A percentile compares a stretch with the other conserved stretches of the same genome.
phyloP scores from a whole-genome alignment of 2,113 vertebrate species.

The Asarcornis scutulata region DNA sequence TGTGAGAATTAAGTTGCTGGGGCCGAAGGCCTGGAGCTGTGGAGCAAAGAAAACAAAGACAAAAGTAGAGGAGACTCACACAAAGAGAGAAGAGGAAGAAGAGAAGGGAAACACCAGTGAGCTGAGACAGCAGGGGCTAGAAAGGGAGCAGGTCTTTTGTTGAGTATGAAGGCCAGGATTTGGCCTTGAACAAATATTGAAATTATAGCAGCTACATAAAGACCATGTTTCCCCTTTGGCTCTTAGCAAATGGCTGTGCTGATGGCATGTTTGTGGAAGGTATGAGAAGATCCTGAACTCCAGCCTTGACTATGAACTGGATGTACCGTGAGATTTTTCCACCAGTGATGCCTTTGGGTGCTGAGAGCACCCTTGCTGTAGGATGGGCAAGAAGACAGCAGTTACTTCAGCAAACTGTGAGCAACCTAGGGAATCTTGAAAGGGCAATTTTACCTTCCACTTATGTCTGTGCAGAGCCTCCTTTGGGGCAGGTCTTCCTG shows the following conservation, averaged over 20 bases:
- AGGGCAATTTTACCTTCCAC: background rate
- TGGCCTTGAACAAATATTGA: background rate
- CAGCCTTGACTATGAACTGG: background rate
- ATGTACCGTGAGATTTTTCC: accelerated
- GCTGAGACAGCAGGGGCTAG: background rate
- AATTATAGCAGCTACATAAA: background rate
- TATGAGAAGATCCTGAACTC: background rate
- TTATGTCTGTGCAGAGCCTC: background rate
- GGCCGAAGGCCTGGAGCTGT: background rate
- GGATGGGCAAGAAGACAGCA: background rate
- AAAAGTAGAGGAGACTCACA: background rate
- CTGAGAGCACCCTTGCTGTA: background rate
- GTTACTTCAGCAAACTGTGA: background rate
- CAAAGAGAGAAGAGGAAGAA: background rate
- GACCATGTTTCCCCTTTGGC: background rate
- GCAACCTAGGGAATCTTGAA: background rate
- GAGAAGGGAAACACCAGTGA: background rate
- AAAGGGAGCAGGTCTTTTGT: background rate
- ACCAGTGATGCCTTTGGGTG: background rate
- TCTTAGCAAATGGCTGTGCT: background rate
- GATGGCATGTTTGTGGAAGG: background rate
- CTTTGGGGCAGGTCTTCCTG: background rate
- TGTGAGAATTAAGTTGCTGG: background rate
- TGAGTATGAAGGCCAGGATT: background rate
- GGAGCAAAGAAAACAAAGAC: background rate